Evolutionary conservation across 2,888 invertebrate species (phyloP).

Genomic region (Nomada lathburiana): DNA sequence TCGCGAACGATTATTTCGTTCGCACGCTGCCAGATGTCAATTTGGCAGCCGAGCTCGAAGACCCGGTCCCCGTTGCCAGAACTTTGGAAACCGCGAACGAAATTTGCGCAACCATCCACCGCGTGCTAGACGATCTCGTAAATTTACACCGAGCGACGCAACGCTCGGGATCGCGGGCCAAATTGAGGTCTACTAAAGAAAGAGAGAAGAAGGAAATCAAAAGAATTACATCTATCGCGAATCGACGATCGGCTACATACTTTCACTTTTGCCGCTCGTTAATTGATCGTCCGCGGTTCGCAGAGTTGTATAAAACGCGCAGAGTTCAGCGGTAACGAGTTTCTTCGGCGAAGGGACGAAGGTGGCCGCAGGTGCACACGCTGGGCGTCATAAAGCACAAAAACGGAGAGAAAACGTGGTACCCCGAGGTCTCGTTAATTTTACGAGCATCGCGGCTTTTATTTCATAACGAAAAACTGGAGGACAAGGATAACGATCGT

Average conservation of each 20-base stretch:
- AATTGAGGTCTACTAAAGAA: not conserved
- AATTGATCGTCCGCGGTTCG: slow-evolving; percentile 13
- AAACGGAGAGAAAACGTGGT: slow-evolving; percentile 11
- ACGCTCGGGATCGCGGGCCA: not conserved
- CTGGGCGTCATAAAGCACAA: slow-evolving; percentile 37
- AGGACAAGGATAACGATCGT: not conserved
- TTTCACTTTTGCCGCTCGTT: slow-evolving; percentile 11
- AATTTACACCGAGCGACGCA: slow-evolving; percentile 7
- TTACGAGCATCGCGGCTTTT: slow-evolving; percentile 14
- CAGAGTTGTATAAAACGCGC: not conserved
- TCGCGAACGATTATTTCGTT: slow-evolving; percentile 52
- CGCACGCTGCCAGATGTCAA: slow-evolving; percentile 54
- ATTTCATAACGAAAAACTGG: slow-evolving; percentile 5
- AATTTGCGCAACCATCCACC: slow-evolving; percentile 34
- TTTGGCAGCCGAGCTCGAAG: slow-evolving; percentile 45
- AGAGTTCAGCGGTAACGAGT: slow-evolving; percentile 24
- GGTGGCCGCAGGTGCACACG: slow-evolving; percentile 11
- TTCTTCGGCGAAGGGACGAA: slow-evolving; percentile 24
- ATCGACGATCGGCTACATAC: no score
- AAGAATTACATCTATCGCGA: not conserved
- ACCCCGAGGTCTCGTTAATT: slow-evolving; percentile 42
- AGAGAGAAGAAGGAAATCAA: no score
- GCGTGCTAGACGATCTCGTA: not conserved
- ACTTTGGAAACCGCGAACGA: slow-evolving; percentile 35
- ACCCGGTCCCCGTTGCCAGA: slow-evolving; percentile 35